Conservation (phyloP, 2,888 invertebrate genomes). For the Pristionchus arcanus region DNA sequence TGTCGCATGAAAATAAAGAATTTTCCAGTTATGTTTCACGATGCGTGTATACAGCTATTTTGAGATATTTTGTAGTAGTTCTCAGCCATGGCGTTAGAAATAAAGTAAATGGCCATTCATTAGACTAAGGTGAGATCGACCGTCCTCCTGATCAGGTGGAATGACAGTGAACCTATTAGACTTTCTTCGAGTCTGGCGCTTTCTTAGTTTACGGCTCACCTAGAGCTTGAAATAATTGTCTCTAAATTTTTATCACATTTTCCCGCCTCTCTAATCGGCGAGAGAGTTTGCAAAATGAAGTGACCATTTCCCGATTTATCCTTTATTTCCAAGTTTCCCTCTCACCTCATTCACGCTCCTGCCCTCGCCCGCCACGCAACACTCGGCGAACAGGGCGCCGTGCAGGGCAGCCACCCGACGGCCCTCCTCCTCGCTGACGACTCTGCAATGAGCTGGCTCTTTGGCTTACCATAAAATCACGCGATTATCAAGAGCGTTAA, state of each 20-base stretch:
- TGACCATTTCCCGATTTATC: neutral
- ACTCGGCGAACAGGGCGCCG: neutral
- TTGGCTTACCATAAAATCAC: too few relatives aligned
- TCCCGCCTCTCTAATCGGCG: neutral
- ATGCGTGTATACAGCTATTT: neutral
- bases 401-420: constrained; percentile 23
- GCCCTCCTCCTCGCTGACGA: constrained; percentile 43
- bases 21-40: neutral
- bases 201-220: too few relatives aligned
- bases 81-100: too few relatives aligned
- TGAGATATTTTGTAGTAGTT: too few relatives aligned
- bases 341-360: constrained; percentile 33
- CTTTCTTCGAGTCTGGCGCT: too few relatives aligned
- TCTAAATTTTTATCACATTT: neutral
- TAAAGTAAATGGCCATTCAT: too few relatives aligned
- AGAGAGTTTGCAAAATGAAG: neutral
- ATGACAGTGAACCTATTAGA: too few relatives aligned
- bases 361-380: constrained; percentile 16
- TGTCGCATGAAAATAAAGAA: too few relatives aligned
- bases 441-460: constrained; percentile 13
- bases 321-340: neutral
- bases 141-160: too few relatives aligned
- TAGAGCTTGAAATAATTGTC: too few relatives aligned
- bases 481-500: too few relatives aligned
- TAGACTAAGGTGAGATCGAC: too few relatives aligned